Evolutionary conservation across 2,797 vertebrate species (phyloP).

Genomic region (Sebastes oblongus): DNA sequence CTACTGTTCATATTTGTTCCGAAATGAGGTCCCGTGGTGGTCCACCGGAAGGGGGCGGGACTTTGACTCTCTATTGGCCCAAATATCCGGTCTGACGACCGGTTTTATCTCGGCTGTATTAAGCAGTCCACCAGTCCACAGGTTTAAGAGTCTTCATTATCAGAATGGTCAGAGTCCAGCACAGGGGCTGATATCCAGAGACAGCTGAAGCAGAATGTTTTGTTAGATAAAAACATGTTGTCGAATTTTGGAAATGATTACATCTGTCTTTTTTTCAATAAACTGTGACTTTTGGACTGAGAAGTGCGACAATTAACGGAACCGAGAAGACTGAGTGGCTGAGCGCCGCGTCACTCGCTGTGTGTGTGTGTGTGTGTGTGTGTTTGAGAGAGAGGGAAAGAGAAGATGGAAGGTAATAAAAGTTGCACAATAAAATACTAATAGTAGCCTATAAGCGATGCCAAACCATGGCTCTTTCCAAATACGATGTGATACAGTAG

Average conservation of each 20-base stretch:
- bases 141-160: not conserved
- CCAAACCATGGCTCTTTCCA: not conserved
- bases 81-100: not conserved
- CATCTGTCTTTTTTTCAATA: not conserved
- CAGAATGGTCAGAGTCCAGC: slow-evolving; percentile 7
- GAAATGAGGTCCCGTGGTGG: rapidly evolving
- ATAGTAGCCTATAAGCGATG: not conserved
- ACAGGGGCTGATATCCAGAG: not conserved
- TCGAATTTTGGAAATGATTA: not conserved
- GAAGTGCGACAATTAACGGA: not conserved
- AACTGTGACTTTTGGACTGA: not conserved
- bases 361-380: not conserved
- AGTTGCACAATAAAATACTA: not conserved
- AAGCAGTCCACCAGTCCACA: not conserved
- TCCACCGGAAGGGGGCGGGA: too few species aligned
- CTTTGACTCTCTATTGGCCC: not conserved
- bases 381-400: not conserved
- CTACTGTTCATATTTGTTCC: too few species aligned
- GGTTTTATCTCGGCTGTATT: not conserved
- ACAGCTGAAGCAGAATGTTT: not conserved
- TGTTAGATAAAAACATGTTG: not conserved
- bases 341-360: not conserved
- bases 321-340: not conserved
- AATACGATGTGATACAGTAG: too few species aligned
- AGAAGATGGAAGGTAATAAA: not conserved